A percentile compares a stretch with the other conserved stretches of the same genome.
Evolutionary conservation across 92 coral and sea anemone species (phyloP).

Genomic region (Epizoanthus illoricatus): DNA sequence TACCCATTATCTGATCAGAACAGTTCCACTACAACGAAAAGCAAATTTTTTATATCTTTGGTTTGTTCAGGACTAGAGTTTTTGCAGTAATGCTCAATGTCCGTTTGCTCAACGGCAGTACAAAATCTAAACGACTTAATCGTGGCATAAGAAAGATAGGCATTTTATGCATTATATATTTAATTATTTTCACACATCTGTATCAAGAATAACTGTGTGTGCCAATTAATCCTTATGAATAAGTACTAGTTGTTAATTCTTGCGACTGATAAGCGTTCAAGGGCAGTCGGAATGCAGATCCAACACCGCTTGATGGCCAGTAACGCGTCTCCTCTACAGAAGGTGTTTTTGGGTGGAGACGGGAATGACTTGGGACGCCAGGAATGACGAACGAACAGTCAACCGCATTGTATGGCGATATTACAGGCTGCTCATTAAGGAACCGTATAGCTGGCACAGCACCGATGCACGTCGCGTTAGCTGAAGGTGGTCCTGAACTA

Average conservation of each 20-base stretch:
- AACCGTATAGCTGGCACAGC: conserved; percentile 1
- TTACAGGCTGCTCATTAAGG: not conserved
- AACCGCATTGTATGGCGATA: conserved; percentile 5
- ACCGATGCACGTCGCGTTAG: not conserved
- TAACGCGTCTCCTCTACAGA: not conserved
- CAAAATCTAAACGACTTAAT: too few relatives aligned
- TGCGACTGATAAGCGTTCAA: not conserved
- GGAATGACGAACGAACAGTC: not conserved
- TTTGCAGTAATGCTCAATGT: too few relatives aligned
- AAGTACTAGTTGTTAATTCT: not conserved
- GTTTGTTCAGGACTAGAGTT: too few relatives aligned
- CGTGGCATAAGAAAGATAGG: too few relatives aligned
- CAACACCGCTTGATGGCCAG: not conserved
- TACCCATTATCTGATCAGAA: too few relatives aligned
- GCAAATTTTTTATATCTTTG: too few relatives aligned
- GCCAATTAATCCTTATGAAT: too few relatives aligned
- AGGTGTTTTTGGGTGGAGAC: not conserved
- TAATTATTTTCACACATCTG: too few relatives aligned
- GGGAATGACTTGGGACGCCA: not conserved
- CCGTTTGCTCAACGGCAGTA: too few relatives aligned
- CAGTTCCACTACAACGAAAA: too few relatives aligned
- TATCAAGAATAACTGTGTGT: too few relatives aligned
- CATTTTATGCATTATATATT: too few relatives aligned
- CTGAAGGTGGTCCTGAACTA: not conserved
- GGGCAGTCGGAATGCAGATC: conserved; percentile 15